phyloP scores from a whole-genome alignment of 2,888 invertebrate species.

The Yponomeuta plumbellus region DNA sequence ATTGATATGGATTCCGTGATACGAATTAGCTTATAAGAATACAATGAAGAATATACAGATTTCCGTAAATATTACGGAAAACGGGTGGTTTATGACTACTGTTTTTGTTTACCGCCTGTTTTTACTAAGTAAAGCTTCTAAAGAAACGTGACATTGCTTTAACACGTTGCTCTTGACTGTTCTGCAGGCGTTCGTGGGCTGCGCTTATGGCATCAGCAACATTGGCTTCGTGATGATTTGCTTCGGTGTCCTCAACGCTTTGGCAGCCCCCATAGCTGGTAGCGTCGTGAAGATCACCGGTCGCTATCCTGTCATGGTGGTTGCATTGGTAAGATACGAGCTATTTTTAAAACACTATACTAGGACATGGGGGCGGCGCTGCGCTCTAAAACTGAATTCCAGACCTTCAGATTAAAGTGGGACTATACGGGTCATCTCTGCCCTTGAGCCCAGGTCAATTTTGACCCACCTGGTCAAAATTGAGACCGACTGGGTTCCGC shows the following conservation, averaged over 20 bases:
- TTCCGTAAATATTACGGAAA: too few species aligned
- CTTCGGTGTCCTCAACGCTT: slow-evolving; percentile 91
- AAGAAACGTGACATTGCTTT: not conserved
- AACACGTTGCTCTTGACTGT: not conserved
- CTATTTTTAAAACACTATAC: not conserved
- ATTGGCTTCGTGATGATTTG: slow-evolving; percentile 97
- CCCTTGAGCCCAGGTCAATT: too few species aligned
- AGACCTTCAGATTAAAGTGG: too few species aligned
- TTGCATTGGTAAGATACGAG: slow-evolving; percentile 76
- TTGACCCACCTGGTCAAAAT: too few species aligned
- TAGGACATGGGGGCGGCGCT: too few species aligned
- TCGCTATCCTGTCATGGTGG: slow-evolving; percentile 84
- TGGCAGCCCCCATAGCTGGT: slow-evolving; percentile 90
- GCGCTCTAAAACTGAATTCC: too few species aligned
- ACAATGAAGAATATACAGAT: too few species aligned
- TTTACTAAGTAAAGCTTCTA: not conserved
- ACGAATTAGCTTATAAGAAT: too few species aligned
- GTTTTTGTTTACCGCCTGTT: not conserved
- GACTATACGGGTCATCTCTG: too few species aligned
- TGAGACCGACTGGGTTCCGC: too few species aligned
- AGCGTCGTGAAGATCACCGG: slow-evolving; percentile 87
- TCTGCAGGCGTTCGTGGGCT: slow-evolving; percentile 87
- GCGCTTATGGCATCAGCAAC: slow-evolving; percentile 91
- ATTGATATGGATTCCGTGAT: too few species aligned
- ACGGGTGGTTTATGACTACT: too few species aligned